Evolutionary conservation across 2,113 vertebrate species (phyloP), one percentile per base, ranked within the genome.

Genomic region (Tetraodon nigroviridis): DNA sequence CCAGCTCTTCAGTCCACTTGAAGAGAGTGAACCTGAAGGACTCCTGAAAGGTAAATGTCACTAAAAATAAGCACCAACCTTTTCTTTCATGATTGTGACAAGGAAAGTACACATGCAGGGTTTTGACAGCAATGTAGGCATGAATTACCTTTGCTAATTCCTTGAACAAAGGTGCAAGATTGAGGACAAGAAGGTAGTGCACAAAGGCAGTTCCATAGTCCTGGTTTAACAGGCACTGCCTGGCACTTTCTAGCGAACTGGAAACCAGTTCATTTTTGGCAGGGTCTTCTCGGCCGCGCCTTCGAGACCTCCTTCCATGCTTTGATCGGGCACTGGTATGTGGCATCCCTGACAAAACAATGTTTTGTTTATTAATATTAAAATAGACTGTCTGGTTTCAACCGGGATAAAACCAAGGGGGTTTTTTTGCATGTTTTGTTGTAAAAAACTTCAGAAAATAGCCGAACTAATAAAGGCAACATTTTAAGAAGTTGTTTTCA

Each of bases 141-240:
- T 40, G 37, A 8, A 47, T 79, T 79, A 92, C 91, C 77, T 41
- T 87, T 18, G 89, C 87, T 69, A 89, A 84, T 14, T 90, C 84
- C 85, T 92, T 97, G 72, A 98, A 87, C 67, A 92, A 89, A 0
- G 95, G 94, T 4, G 94, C 94, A 27, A 99, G 88, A 84, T 93
- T 95, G 64, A 99, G 90, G 45, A 94, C 94, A 0, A 99, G 88
- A 0, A 99, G 93, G 82, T 96, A 98, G 75, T 99, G 97, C 7
- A 95, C 95, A 58, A 96, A 99, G 0, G 96, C 96, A 1, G 95
- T 97, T 67, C 97, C 97, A 75, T 95, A 95, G 70, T 99, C 96
- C 46, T 92, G 93, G 56, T 86, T 86, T 51, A 92, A 88, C 44
- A 98, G 69, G 55, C 94, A 98, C 63, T 95, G 92, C 76, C 96